Evolutionary conservation across 1,140 invertebrate genomes (phyloP).

Genomic region (Drosophila azteca): DNA sequence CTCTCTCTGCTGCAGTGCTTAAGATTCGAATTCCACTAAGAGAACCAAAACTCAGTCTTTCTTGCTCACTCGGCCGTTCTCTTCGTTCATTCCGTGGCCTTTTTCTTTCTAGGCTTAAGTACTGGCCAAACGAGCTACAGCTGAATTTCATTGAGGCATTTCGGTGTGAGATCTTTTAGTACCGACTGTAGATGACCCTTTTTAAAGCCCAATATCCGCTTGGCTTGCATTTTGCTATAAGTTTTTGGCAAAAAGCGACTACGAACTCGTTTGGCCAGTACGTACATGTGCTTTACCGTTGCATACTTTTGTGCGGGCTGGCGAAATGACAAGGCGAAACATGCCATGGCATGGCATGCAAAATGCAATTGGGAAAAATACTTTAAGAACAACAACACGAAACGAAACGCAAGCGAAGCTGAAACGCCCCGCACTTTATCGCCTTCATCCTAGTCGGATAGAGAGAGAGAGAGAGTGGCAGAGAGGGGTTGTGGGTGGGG

Average conservation of each 20-base stretch:
- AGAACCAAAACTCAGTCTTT: too few relatives aligned
- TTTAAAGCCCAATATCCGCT: too few relatives aligned
- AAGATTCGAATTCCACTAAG: too few relatives aligned
- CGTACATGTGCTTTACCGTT: background rate
- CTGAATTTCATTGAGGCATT: too few relatives aligned
- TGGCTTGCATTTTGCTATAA: too few relatives aligned
- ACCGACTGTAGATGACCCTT: too few relatives aligned
- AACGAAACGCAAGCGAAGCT: slow-evolving; percentile 21
- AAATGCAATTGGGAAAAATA: slow-evolving; percentile 20
- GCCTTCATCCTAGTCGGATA: slow-evolving; percentile 5
- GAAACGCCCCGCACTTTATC: slow-evolving; percentile 37
- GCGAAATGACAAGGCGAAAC: slow-evolving; percentile 23
- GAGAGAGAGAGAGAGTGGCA: background rate
- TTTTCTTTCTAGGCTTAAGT: slow-evolving; percentile 2
- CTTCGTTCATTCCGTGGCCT: background rate
- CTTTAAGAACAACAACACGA: slow-evolving; percentile 10
- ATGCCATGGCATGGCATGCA: slow-evolving; percentile 20
- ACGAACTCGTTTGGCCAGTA: too few relatives aligned
- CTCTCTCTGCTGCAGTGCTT: too few relatives aligned
- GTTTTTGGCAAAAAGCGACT: background rate
- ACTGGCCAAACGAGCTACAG: too few relatives aligned
- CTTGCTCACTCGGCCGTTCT: background rate
- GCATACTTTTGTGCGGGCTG: slow-evolving; percentile 30
- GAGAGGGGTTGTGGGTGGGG: slow-evolving; percentile 28
- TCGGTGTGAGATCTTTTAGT: too few relatives aligned